A percentile compares a stretch with the other conserved stretches of the same genome.
phyloP scores from a whole-genome alignment of 2,797 vertebrate species.

The Muraenolepis orangiensis region DNA sequence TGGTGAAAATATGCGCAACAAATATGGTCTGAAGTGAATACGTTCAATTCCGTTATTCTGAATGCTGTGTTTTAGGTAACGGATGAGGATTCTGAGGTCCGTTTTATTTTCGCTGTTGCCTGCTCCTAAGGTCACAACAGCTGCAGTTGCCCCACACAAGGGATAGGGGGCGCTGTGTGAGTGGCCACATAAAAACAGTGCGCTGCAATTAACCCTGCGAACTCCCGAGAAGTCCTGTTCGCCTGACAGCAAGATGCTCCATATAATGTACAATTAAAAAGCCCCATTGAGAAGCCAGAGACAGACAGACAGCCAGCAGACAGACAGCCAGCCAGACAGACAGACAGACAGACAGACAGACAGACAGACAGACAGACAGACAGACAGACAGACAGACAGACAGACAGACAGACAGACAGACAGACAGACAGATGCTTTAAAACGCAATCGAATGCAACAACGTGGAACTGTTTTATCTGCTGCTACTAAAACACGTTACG shows the following conservation, averaged over 20 bases:
- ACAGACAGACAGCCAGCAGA: neutral
- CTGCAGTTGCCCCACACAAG: constrained; percentile 11
- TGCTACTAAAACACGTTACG: neutral
- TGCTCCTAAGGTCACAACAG: neutral
- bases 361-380: constrained; percentile 7
- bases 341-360: neutral
- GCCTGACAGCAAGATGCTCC: neutral
- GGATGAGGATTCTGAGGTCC: neutral
- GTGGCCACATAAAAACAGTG: constrained; percentile 27
- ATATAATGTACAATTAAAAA: neutral
- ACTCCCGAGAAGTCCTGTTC: neutral
- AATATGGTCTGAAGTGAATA: neutral
- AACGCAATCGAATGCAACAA: neutral
- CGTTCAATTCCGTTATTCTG: neutral
- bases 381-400: constrained; percentile 1
- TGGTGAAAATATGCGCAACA: neutral
- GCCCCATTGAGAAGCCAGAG: neutral
- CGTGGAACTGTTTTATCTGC: neutral
- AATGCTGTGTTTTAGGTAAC: too few species aligned
- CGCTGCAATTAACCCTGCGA: neutral
- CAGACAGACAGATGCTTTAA: neutral
- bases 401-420: neutral
- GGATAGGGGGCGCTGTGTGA: constrained; percentile 56
- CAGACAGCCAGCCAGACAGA: neutral
- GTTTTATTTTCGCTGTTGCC: neutral